Conservation (phyloP, 2,888 invertebrate genomes). For the Podabrus alpinus region DNA sequence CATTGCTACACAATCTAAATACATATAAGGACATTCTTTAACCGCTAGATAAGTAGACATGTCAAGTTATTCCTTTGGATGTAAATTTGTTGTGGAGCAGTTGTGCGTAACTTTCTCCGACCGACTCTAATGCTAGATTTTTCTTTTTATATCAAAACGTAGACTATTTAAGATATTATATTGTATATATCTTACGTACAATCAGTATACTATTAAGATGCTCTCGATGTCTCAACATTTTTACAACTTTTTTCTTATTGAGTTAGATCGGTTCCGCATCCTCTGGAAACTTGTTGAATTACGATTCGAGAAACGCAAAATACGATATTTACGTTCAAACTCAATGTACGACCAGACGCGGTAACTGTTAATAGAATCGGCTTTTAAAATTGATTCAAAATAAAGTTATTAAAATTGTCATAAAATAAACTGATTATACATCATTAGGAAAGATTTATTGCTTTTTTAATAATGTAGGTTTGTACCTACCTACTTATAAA, state of each 20-base stretch:
- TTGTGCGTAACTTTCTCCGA: conserved; percentile 47
- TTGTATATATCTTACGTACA: conserved; percentile 2
- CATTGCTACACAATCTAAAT: conserved; percentile 54
- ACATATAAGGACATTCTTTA: conserved; percentile 55
- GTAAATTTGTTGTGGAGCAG: conserved; percentile 54
- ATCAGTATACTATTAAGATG: conserved; percentile 12
- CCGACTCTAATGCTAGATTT: conserved; percentile 25
- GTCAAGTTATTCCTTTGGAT: conserved; percentile 56
- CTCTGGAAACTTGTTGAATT: conserved; percentile 4
- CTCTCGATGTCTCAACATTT: conserved; percentile 5
- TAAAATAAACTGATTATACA: neutral
- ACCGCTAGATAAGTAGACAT: conserved; percentile 55
- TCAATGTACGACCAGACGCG: neutral
- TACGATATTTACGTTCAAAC: neutral
- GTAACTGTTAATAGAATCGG: neutral
- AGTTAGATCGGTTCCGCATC: conserved; percentile 12
- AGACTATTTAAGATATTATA: neutral
- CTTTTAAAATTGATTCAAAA: neutral
- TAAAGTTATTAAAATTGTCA: neutral
- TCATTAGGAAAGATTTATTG: neutral
- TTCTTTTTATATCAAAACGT: conserved; percentile 6
- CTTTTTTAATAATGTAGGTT: neutral
- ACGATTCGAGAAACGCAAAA: neutral
- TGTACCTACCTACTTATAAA: neutral
- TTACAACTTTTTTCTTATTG: conserved; percentile 14